These are phyloP conservation scores for Halisarca cf. caerulea DNA, from an alignment of 37 sponge, comb jelly and placozoan genomes.

Conservation along the genomic window DNA sequence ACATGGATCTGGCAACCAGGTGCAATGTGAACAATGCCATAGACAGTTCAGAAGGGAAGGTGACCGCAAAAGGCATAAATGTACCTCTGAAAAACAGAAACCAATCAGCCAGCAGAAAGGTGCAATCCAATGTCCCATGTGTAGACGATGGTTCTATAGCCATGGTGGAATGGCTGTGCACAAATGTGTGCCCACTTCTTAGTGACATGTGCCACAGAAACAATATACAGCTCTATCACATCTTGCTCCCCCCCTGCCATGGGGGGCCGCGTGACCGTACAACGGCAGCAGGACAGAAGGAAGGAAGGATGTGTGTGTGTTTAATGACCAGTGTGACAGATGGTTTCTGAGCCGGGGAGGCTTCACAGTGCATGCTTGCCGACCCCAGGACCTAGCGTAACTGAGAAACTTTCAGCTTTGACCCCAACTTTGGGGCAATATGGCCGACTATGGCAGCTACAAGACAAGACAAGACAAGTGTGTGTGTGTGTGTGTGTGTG, in stretches of 20 bases:
- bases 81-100: neutral
- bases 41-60: conserved; percentile 22
- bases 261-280: conserved; percentile 18
- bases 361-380: too few relatives aligned
- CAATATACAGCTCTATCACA: neutral
- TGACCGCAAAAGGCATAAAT: conserved; percentile 5
- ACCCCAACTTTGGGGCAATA: too few relatives aligned
- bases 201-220: neutral
- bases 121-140: neutral
- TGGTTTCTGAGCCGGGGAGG: too few relatives aligned
- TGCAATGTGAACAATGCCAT: conserved; percentile 6
- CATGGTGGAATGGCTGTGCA: conserved; percentile 16
- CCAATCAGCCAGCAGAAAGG: too few relatives aligned
- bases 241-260: conserved; percentile 21
- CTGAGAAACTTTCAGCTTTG: too few relatives aligned
- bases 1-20: neutral
- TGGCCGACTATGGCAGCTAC: too few relatives aligned
- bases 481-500: too few relatives aligned
- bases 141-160: conserved; percentile 2
- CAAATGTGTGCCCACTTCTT: neutral
- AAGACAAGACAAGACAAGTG: too few relatives aligned
- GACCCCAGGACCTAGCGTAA: too few relatives aligned
- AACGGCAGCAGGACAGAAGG: conserved; percentile 25
- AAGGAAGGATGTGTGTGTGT: neutral
- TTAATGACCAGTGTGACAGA: neutral